Base-by-base conservation (phyloP, 2,113 vertebrate genomes). In the Amblyopsis rosae region DNA sequence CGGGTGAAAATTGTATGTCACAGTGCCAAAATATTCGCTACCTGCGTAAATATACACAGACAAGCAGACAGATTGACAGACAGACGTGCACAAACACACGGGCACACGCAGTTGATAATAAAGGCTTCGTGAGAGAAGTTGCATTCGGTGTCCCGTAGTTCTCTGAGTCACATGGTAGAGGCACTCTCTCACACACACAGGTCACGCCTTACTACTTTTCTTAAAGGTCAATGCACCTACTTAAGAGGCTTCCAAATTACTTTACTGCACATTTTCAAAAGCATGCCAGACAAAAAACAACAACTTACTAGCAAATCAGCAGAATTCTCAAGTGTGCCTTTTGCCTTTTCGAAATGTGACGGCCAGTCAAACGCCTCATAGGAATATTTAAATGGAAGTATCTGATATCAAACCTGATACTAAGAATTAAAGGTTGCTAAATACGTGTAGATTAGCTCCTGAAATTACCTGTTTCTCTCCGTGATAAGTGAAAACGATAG, bases 211-310 rank as follows among this genome's bases (percentile, higher is more conserved):
- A 79, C 88, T 71, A 53, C 86, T 86, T 95, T 94, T 91, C 86
- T 91, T 91, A 94, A 95, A 95, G 93, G 93, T 93, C 92, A 95
- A 86, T 86, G 90, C 90, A 75, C 92, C 88, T 94, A 92, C 90
- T 94, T 91, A 91, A 83, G 82, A 92, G 84, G 87, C 86, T 85
- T 79, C 70, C 92, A 91, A 92, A 77, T 85, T 90, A 88, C 90
- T 93, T 94, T 86, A 87, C 91, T 93, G 86, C 90, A 90, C 89
- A 88, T 84, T 87, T 85, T 87, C 82, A 90, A 82, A 83, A 86
- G 81, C 72, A 70, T 17, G 11, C 17, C 17, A 16, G 47, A 62
- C 57, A 70, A 73, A 81, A 79, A 70, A 77, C 74, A 82, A 75
- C 72, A 82, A 75, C 72, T 84, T 65, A 64, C 70, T 68, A 41